Evolutionary conservation across 2,888 invertebrate species (phyloP).

Genomic region (Ernsta delagoae): DNA sequence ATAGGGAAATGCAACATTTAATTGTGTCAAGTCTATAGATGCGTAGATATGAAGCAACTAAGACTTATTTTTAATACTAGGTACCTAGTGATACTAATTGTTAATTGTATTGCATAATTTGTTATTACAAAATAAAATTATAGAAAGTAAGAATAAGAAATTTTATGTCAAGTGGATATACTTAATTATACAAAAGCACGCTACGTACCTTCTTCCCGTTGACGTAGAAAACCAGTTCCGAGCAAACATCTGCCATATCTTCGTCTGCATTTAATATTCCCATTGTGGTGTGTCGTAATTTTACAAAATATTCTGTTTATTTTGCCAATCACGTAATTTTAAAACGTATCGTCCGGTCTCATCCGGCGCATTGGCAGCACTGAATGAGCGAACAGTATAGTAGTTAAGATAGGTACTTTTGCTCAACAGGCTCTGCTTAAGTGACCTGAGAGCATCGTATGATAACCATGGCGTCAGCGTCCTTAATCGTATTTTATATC

Average conservation of each 20-base stretch:
- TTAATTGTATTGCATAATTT: no score
- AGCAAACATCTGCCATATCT: constrained; percentile 56
- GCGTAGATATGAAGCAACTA: no score
- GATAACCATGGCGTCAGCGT: background rate
- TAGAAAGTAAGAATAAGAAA: no score
- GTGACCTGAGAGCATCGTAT: constrained; percentile 1
- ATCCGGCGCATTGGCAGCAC: constrained; percentile 1
- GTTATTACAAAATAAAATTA: no score
- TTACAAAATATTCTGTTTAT: background rate
- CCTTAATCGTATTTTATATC: no score
- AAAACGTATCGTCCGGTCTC: constrained; percentile 2
- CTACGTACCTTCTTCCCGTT: constrained; percentile 75
- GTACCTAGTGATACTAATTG: no score
- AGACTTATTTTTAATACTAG: no score
- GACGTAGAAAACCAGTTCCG: constrained; percentile 76
- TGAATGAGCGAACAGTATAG: background rate
- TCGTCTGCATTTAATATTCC: constrained; percentile 68
- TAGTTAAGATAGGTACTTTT: background rate
- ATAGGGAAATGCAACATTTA: no score
- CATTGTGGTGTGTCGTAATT: constrained; percentile 50
- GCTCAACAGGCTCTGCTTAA: background rate
- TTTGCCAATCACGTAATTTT: background rate
- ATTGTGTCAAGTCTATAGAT: no score
- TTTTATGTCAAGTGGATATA: no score
- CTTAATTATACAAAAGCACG: no score